phyloP scores from a whole-genome alignment of 2,113 vertebrate species.

The Phocoena sinus region DNA sequence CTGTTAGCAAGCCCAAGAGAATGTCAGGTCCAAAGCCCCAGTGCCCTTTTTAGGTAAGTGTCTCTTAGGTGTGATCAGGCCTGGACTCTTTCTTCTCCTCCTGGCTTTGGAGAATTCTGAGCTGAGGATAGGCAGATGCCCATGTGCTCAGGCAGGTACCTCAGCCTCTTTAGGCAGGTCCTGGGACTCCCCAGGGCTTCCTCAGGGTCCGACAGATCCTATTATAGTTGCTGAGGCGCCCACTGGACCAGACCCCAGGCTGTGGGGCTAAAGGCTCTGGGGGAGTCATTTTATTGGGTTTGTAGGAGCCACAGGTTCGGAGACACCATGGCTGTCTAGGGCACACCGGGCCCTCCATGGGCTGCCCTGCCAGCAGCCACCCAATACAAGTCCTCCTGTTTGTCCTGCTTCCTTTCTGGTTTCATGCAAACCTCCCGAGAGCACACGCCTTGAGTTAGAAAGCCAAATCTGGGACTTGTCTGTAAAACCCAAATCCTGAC shows the following conservation, averaged over 20 bases:
- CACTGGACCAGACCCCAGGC: background rate
- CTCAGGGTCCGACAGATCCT: background rate
- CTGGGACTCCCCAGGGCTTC: background rate
- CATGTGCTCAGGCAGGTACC: background rate
- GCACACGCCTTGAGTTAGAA: background rate
- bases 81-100: background rate
- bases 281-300: background rate
- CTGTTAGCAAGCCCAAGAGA: slow-evolving; percentile 50
- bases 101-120: background rate
- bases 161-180: background rate
- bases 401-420: background rate
- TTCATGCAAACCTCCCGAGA: background rate
- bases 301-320: background rate
- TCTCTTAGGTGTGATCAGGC: background rate
- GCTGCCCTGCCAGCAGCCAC: background rate
- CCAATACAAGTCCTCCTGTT: background rate
- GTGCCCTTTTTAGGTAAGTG: slow-evolving; percentile 71
- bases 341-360: background rate
- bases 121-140: background rate
- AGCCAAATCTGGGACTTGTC: background rate
- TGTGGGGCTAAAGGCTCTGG: background rate
- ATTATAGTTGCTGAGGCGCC: background rate
- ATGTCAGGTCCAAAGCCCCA: slow-evolving; percentile 70
- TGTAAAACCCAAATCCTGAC: background rate
- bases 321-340: background rate